Conservation (phyloP, 2,888 invertebrate species). For the Chrysopilus asiliformis region DNA sequence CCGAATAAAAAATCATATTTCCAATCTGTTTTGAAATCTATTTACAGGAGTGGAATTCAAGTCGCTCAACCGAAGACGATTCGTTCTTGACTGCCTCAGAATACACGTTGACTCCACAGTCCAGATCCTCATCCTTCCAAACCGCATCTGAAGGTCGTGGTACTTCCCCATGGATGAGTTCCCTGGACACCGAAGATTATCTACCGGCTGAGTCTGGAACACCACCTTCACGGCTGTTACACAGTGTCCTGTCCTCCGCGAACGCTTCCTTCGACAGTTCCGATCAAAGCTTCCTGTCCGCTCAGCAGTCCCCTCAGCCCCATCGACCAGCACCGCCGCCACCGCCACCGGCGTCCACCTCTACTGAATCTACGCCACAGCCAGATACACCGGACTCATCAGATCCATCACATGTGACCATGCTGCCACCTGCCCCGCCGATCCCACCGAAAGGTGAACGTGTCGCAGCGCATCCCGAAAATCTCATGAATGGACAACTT, state of each 20-base stretch:
- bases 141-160: conserved; percentile 53
- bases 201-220: conserved; percentile 19
- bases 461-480: background rate
- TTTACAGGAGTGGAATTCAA: conserved; percentile 34
- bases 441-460: background rate
- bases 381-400: background rate
- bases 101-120: conserved; percentile 48
- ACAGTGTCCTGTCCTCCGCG: conserved; percentile 25
- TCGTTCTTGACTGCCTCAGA: conserved; percentile 57
- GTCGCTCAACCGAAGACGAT: conserved; percentile 42
- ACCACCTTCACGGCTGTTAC: conserved; percentile 16
- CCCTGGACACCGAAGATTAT: conserved; percentile 28
- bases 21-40: background rate
- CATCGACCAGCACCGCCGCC: too few species aligned
- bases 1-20: background rate
- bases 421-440: background rate
- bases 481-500: conserved; percentile 2
- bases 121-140: conserved; percentile 53
- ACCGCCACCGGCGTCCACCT: conserved; percentile 24
- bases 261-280: conserved; percentile 33
- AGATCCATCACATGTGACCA: background rate
- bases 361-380: background rate
- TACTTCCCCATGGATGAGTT: conserved; percentile 43
- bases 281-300: conserved; percentile 31
- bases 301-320: conserved; percentile 17